Evolutionary conservation across 2,113 vertebrate genomes (phyloP).

Genomic region (Pseudonaja textilis): DNA sequence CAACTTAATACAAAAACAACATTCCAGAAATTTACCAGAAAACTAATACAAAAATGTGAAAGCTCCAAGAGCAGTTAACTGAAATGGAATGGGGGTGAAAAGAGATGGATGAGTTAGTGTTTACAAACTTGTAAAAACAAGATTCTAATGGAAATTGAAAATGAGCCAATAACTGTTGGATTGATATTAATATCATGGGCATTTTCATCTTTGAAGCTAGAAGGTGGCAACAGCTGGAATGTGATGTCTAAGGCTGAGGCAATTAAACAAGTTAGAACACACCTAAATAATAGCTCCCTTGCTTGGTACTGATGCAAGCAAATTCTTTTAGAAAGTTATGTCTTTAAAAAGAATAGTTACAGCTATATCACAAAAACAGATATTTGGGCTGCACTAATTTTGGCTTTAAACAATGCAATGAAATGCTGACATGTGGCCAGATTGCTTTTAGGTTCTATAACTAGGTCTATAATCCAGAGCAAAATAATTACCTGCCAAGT

Average conservation of each 20-base stretch:
- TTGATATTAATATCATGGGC: slow-evolving; percentile 29
- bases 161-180: slow-evolving; percentile 38
- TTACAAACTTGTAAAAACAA: slow-evolving; percentile 28
- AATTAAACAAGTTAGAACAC: slow-evolving; percentile 33
- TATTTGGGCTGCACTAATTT: background rate
- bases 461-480: background rate
- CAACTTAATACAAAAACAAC: background rate
- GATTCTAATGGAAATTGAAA: slow-evolving; percentile 11
- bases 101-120: background rate
- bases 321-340: background rate
- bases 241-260: background rate
- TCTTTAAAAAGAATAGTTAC: background rate
- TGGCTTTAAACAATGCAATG: background rate
- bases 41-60: background rate
- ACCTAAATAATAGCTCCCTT: slow-evolving; percentile 4
- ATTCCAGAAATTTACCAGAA: background rate
- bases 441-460: background rate
- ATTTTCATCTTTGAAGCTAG: slow-evolving; percentile 22
- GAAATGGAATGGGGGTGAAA: background rate
- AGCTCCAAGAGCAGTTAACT: background rate
- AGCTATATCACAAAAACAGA: background rate
- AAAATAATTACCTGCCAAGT: slow-evolving; percentile 15
- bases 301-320: background rate
- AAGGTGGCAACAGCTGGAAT: slow-evolving; percentile 4
- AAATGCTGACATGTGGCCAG: background rate